Base-by-base conservation (phyloP, 1,140 invertebrate species). In the Heliothis virescens region DNA sequence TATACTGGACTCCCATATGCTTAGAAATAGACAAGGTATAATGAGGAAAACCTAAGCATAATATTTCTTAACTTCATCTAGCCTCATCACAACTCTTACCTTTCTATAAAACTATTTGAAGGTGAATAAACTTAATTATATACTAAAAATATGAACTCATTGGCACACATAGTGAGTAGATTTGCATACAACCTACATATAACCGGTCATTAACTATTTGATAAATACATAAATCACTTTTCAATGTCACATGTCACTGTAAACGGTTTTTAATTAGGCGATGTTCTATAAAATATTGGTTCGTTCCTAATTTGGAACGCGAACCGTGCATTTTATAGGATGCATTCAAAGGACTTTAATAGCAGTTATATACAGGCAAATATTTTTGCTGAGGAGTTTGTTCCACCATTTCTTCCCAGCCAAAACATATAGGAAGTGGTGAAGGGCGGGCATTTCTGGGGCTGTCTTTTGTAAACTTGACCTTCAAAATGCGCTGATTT, bases 181-280 rank as follows among this genome's bases (percentile, higher is more conserved):
- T 69, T 69, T 52, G 65, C 65, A 69, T 69, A 69, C 50, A 18
- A 53, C 65, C 65, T 69, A 69, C 65, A 29, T 69, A n/a, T 29
- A 9, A 4, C 15, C 65, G 18, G 50, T 50, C 21, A 69, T 29
- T 69, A 67, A 53, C 47, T 9, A 52, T 52, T 52, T 29, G 3
- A 69, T 26, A 50, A 26, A 69, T 63, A 69, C 50, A 69, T 69
- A 69, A 69, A 69, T 69, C 65, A 69, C 65, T 69, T 52, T 18
- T 69, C 65, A 69, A 69, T 69, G 50, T 69, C 65, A 69, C 65
- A 13, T 50, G 52, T 52, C 65, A 52, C 47, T 48, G 29, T 50
- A n/a, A 69, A 69, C 29, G 48, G 15, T 21, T 52, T 29, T 29
- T 63, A 16, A 41, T 69, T 48, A 53, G 13, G 21, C 4, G 16